Percentiles rank a stretch among this genome's conserved stretches.
These are phyloP conservation scores for Crenichthys baileyi DNA, from an alignment of 2,797 vertebrate genomes.

Conservation along the genomic window DNA sequence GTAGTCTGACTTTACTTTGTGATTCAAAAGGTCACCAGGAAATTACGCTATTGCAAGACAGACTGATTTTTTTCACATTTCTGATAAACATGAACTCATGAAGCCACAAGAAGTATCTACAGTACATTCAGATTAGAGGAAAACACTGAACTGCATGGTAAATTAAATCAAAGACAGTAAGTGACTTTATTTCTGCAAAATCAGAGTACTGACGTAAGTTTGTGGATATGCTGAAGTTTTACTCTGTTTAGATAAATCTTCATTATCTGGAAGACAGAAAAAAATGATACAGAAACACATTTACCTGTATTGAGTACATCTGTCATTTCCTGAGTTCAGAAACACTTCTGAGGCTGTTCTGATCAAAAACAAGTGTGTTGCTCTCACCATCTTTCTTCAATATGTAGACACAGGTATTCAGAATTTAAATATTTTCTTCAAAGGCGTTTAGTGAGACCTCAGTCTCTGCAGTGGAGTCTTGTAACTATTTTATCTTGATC, in stretches of 20 bases:
- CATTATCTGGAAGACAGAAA: neutral
- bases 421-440: neutral
- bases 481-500: neutral
- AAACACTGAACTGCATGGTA: neutral
- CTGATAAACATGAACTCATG: neutral
- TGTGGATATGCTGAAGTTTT: neutral
- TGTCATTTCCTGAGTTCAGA: neutral
- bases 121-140: slow-evolving; percentile 3
- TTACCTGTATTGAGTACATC: neutral
- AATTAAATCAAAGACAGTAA: neutral
- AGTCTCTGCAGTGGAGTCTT: neutral
- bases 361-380: neutral
- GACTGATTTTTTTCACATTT: neutral
- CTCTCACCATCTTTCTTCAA: neutral
- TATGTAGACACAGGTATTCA: neutral
- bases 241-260: too few species aligned
- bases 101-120: slow-evolving; percentile 12
- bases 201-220: neutral
- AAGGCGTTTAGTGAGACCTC: neutral
- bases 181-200: slow-evolving; percentile 3
- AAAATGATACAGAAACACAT: neutral
- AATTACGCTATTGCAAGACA: neutral
- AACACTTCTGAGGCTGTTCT: neutral
- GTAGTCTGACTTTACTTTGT: neutral
- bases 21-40: slow-evolving; percentile 8